A percentile compares a stretch with the other conserved stretches of the same genome.
phyloP scores from a whole-genome alignment of 2,113 vertebrate genomes.

The Seriola aureovittata region DNA sequence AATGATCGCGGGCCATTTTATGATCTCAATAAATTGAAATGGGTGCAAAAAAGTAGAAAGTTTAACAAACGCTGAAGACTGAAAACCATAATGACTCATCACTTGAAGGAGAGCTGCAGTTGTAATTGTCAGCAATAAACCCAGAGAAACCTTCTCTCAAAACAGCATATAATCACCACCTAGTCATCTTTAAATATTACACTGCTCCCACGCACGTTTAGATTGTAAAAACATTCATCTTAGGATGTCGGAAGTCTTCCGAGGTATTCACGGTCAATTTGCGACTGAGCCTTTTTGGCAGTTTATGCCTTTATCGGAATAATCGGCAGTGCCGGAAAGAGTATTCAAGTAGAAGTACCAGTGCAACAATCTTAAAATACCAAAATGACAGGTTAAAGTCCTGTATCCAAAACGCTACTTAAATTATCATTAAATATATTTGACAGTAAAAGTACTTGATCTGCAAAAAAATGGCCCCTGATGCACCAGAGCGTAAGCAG shows the following conservation, averaged over 20 bases:
- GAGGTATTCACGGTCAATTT: slow-evolving; percentile 17
- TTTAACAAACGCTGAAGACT: not conserved
- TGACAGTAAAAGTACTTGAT: too few relatives aligned
- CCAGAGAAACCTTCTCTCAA: not conserved
- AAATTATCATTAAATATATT: too few relatives aligned
- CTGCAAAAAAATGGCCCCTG: too few relatives aligned
- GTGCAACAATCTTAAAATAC: not conserved
- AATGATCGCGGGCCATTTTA: slow-evolving; percentile 23
- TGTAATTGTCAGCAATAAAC: slow-evolving; percentile 19
- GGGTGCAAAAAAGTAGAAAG: not conserved
- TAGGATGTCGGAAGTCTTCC: not conserved
- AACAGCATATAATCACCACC: slow-evolving; percentile 27
- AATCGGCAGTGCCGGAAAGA: not conserved
- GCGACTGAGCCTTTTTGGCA: not conserved
- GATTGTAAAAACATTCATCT: slow-evolving; percentile 18
- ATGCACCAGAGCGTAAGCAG: not conserved
- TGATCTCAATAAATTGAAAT: slow-evolving; percentile 35
- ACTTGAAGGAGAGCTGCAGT: not conserved
- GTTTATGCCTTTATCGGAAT: not conserved
- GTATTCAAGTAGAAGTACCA: too few relatives aligned
- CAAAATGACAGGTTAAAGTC: too few relatives aligned
- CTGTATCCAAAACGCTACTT: too few relatives aligned
- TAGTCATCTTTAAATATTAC: slow-evolving; percentile 30
- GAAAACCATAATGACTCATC: not conserved
- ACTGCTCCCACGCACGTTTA: not conserved